Evolutionary conservation across 2,113 vertebrate genomes (phyloP), one percentile per base, ranked within the genome.

Genomic region (Camarhynchus parvulus): DNA sequence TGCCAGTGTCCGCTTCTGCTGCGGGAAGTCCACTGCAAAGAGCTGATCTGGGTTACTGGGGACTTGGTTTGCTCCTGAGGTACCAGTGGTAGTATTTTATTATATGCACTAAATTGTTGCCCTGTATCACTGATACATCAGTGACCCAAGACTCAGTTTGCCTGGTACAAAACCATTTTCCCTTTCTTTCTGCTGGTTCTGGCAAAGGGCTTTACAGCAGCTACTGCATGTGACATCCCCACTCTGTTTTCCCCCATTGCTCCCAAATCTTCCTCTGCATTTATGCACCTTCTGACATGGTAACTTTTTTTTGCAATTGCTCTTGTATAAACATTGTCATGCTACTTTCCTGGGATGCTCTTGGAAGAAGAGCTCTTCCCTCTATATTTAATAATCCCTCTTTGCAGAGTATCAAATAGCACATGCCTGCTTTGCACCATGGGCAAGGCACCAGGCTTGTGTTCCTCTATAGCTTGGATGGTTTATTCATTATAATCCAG

Each of bases 1-100:
- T 0, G 0, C 28, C n/a, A 3, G 28, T 7, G 1, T 28, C 62
- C 31, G 5, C 7, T 17, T 24, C 42, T 76, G 61, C 75, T 3
- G 5, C 68, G 33, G 39, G 47, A 53, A 52, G 18, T 39, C 33
- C 23, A 4, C 33, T 35, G 52, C 58, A 16, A 37, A 13, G 1
- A 27, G 18, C 50, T 15, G 19, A 33, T 50, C 13, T 1, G 2
- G 25, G 9, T 63, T 27, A 28, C 22, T 5, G 2, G 25, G 41
- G 13, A 2, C 31, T 76, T 63, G 53, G 10, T 55, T 82, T 64
- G 55, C 55, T 50, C 20, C 3, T 0, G 9, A 23, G 73, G 14
- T 1, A 14, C 5, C 68, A 47, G 53, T 68, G 46, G 24, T 17
- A 53, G 18, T 68, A 76, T 68, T 85, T 79, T 46, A 30, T 77